Base-by-base conservation (phyloP, 2,888 invertebrate species). In the Chorisops tibialis region DNA sequence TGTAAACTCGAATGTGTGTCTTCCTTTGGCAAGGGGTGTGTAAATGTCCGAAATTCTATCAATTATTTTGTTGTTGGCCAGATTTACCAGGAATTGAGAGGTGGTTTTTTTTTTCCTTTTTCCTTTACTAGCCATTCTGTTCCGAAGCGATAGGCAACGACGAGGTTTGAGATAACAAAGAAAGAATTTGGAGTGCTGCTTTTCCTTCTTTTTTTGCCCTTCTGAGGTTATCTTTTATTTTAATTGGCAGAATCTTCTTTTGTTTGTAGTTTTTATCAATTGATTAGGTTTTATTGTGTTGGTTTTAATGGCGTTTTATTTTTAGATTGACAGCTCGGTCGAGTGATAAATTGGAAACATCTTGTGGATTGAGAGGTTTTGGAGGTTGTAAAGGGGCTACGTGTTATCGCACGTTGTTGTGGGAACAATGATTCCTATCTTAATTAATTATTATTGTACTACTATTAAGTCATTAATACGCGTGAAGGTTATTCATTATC, bases 1-100 rank as follows among this genome's bases (percentile, higher is more conserved):
- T 47, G 22, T 49, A 7, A 22, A 22, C 11, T 49, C 48, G 11
- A 14, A 19, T 11, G 11, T 14, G 45, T 19, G 12, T 45, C n/a
- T n/a, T 4, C 45, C 16, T 45, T 16, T 16, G 48, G 19, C 48
- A 49, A 21, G 22, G n/a, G 22, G 16, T 50, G 50, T 50, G 35
- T 50, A 35, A 50, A 14, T 50, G 16, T n/a, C 35, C 30, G 50
- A 4, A 35, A 50, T 50, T 50, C 18, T 16, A 50, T 50, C 50
- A 50, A 50, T 50, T 50, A 50, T 35, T 50, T 50, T 50, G 14
- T 50, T 35, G 37, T 14, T 30, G 50, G 24, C 30, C 24, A 35
- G 14, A 50, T 30, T 50, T 50, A n/a, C 14, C 50, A 2, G 16
- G 12, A 35, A 50, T 35, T 18, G 6, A 16, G 35, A 6, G 18